Evolutionary conservation across 1,140 invertebrate species (phyloP).

Genomic region (Drosophila kanapiae): DNA sequence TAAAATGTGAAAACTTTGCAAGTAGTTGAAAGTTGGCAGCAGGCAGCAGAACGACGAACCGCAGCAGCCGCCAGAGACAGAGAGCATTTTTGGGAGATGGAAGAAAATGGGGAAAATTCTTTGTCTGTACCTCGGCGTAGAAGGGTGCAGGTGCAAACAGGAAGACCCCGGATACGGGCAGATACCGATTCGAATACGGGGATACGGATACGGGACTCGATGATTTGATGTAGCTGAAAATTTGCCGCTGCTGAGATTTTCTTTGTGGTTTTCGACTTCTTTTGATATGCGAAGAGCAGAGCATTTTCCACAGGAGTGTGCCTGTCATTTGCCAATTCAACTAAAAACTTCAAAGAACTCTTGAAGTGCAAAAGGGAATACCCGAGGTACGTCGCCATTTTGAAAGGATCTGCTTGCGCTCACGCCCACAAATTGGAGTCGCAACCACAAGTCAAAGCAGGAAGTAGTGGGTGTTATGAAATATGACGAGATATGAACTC

Average conservation of each 20-base stretch:
- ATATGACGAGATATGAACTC: slow-evolving; percentile 78
- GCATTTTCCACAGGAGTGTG: slow-evolving; percentile 39
- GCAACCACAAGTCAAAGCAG: slow-evolving; percentile 13
- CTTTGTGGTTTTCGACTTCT: slow-evolving; percentile 80
- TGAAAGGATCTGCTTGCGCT: slow-evolving; percentile 7
- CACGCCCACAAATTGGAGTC: slow-evolving; percentile 47
- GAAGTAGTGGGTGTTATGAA: slow-evolving; percentile 60
- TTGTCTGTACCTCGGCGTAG: slow-evolving; percentile 42
- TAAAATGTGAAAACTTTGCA: slow-evolving; percentile 78
- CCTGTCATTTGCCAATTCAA: slow-evolving; percentile 60
- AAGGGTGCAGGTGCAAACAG: slow-evolving; percentile 64
- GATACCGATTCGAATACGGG: slow-evolving; percentile 16
- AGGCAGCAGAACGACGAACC: slow-evolving; percentile 61
- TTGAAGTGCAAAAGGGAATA: background rate
- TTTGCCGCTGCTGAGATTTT: slow-evolving; percentile 78
- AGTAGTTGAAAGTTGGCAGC: slow-evolving; percentile 66
- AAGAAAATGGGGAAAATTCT: slow-evolving; percentile 43
- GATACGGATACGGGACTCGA: slow-evolving; percentile 63
- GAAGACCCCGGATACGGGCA: slow-evolving; percentile 36
- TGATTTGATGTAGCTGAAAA: slow-evolving; percentile 63
- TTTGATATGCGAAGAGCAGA: slow-evolving; percentile 66
- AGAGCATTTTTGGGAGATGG: slow-evolving; percentile 44
- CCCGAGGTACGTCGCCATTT: slow-evolving; percentile 55
- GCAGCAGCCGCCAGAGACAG: slow-evolving; percentile 66
- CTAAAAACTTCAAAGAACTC: slow-evolving; percentile 64